Percentiles rank a stretch among this genome's conserved stretches.
Conservation (phyloP, 2,888 invertebrate species). For the Acrobasis repandana region DNA sequence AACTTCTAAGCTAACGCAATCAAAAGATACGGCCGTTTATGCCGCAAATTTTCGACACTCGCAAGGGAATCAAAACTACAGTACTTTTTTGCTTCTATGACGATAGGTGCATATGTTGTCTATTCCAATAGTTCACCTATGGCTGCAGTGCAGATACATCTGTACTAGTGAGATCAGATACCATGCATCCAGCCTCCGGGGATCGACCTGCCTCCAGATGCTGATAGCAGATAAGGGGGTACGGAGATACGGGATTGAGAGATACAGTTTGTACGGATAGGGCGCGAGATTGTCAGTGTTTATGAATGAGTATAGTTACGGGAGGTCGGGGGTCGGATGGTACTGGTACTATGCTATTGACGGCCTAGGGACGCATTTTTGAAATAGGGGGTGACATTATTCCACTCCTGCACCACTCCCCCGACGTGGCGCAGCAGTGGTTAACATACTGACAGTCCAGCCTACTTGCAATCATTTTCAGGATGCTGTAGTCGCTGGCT, state of each 20-base stretch:
- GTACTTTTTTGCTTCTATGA: no score
- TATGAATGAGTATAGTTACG: background rate
- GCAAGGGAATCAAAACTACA: no score
- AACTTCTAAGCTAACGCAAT: no score
- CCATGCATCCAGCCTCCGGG: background rate
- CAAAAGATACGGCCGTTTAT: no score
- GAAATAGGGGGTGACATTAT: no score
- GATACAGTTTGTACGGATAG: background rate
- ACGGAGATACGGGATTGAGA: background rate
- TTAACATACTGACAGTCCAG: no score
- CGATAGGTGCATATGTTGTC: background rate
- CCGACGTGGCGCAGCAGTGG: no score
- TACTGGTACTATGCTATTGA: background rate
- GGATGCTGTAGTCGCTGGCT: no score
- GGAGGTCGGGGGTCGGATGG: background rate
- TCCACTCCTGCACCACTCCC: no score
- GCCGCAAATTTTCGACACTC: no score
- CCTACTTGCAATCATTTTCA: no score
- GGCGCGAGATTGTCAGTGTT: background rate
- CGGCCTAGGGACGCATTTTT: background rate
- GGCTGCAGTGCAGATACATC: background rate
- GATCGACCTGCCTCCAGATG: slow-evolving; percentile 6
- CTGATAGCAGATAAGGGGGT: background rate
- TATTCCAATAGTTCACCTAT: background rate
- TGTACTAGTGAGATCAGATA: background rate